Conservation (phyloP, 2,888 invertebrate species). For the Cartodere bifasciata region DNA sequence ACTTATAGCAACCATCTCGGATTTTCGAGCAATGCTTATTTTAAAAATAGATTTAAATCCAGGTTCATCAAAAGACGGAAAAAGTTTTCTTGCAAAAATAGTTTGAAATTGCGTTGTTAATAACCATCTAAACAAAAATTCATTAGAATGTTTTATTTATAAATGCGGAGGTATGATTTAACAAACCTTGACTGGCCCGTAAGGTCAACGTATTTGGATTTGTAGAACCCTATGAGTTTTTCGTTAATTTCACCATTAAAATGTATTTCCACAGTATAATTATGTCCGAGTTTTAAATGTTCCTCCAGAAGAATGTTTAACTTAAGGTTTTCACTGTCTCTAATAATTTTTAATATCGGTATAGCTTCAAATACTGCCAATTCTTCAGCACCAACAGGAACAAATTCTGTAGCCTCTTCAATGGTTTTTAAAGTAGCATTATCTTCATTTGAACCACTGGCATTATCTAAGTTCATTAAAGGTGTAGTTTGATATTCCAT, state of each 20-base stretch:
- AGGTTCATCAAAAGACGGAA: conserved; percentile 71
- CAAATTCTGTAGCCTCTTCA: conserved; percentile 4
- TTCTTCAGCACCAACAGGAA: not conserved
- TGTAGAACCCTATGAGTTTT: conserved; percentile 53
- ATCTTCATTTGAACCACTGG: conserved; percentile 1
- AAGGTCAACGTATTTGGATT: conserved; percentile 44
- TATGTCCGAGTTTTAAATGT: conserved; percentile 35
- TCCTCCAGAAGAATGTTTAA: conserved; percentile 32
- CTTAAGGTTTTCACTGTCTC: conserved; percentile 31
- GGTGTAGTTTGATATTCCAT: no score
- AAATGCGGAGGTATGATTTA: no score
- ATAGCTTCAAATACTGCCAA: conserved; percentile 8
- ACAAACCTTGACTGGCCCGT: conserved; percentile 39
- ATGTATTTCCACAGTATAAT: conserved; percentile 43
- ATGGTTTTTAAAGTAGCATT: conserved; percentile 1
- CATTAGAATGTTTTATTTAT: no score
- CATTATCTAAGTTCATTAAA: no score
- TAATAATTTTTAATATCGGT: conserved; percentile 25
- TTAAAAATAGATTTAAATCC: conserved; percentile 63
- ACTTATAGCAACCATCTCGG: conserved; percentile 50
- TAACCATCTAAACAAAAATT: conserved; percentile 41
- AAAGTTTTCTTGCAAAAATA: conserved; percentile 49
- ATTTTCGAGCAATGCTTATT: conserved; percentile 53
- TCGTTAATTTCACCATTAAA: conserved; percentile 45
- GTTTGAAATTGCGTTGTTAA: conserved; percentile 56